Evolutionary conservation across 2,113 vertebrate genomes (phyloP), one percentile per base, ranked within the genome.

Genomic region (Elephas maximus): DNA sequence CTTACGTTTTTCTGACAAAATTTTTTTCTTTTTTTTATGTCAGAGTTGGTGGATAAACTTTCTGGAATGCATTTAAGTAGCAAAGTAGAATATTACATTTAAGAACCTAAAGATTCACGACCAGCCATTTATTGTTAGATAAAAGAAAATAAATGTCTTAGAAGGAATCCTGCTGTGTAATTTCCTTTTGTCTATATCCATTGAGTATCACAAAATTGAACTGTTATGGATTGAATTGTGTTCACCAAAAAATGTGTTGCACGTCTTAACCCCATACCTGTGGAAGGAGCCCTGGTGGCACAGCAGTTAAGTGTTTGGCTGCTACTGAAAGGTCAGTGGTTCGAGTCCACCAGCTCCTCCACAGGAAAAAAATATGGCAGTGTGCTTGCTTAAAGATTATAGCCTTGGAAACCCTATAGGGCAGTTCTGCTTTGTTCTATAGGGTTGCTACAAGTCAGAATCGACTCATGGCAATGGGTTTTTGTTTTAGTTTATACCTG

Each of bases 11-110:
- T 4, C 79, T 37, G n/a, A 62, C 57, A 88, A 62, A 69, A 37
- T 63, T 0, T 4, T 57, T 76, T 78, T 79, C 1, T 83, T 91
- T 76, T 3, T 71, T 74, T 28, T 81, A 78, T 69, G 24, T 93
- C 41, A 62, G 65, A 44, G 6, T 89, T 80, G 28, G 76, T 28
- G 74, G 60, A 30, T 71, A 91, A 84, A 87, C 5, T 85, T 96
- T 26, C 20, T 79, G 8, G 21, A 91, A 24, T 82, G 33, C 37
- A 88, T 93, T 96, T 24, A 80, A 93, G 84, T 8, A 91, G 21
- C 9, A 63, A 80, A 95, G 12, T 1, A 93, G 69, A 92, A 84
- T 53, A 95, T 80, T n/a, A 69, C 1, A 53, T 90, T 96, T 74
- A 53, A 65, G 90, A 26, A 78, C 2, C 88, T 78, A 33, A 97